Evolutionary conservation across 2,113 vertebrate genomes (phyloP), one percentile per base, ranked within the genome.

Genomic region (Ciconia maguari): DNA sequence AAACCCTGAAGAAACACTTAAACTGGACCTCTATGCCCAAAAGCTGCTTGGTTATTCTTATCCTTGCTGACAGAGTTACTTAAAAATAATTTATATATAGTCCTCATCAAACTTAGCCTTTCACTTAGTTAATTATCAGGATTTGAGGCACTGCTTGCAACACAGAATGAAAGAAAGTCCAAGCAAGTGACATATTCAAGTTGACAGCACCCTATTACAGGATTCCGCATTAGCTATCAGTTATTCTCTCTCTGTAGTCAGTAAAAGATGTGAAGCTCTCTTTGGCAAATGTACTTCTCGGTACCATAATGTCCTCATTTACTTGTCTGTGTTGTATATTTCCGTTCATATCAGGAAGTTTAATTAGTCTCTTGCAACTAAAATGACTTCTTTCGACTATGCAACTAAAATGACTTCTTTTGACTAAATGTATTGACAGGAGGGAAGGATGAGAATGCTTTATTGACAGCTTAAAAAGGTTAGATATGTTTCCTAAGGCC

Each of bases 331-430:
- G 16, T 11, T 64, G 68, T 36, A 8, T 16, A 34, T 62, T 68
- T 49, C 11, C 24, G 83, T 44, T 85, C 69, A 46, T 60, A 89
- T 54, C 64, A 69, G 57, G 66, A 26, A 29, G 38, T 86, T 91
- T 93, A 87, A 94, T 96, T 90, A 94, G 94, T 76, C 78, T 77
- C 91, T 87, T 78, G 41, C 60, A 93, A 94, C 72, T 95, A 58
- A 94, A 96, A 95, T 62, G 11, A 94, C 41, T 82, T 79, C 42
- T 77, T 93, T 58, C 26, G 55, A 94, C 52, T 94, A 48, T 78
- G 41, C 60, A 93, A 94, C 76, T 95, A 58, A 94, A 96, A 95
- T 62, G 11, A 94, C 41, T 82, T 79, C 42, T 77, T 93, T 58
- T 29, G 55, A 94, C 52, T 94, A 48, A 87, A 92, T 72, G 58